Conservation (phyloP, 1,140 invertebrate species). For the Papilio aristodemus region DNA sequence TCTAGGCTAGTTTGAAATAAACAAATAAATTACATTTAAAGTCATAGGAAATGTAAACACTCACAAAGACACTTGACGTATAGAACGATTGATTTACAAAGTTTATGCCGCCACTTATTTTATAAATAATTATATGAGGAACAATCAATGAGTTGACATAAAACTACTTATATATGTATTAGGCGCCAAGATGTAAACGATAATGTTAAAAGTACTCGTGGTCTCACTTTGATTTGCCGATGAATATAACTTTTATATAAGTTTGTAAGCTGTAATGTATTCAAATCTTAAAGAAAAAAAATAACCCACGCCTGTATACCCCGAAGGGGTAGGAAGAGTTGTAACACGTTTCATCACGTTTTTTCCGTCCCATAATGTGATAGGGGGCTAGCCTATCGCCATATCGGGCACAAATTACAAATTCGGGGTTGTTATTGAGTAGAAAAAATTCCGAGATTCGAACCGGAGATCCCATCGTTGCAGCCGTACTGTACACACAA, state of each 20-base stretch:
- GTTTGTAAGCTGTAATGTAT: neutral
- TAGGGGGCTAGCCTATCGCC: no score
- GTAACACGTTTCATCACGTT: no score
- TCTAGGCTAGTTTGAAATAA: no score
- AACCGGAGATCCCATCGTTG: no score
- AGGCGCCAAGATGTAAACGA: neutral
- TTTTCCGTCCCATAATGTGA: no score
- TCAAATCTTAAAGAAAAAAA: no score
- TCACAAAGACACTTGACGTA: neutral
- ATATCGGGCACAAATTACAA: no score
- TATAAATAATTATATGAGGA: neutral
- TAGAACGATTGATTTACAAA: neutral
- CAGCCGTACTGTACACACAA: no score
- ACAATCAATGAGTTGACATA: constrained; percentile 6
- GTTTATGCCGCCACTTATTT: constrained; percentile 20
- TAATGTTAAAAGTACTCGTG: neutral
- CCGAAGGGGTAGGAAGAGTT: no score
- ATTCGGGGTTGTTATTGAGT: no score
- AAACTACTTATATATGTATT: constrained; percentile 1
- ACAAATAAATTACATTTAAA: neutral
- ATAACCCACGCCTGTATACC: no score
- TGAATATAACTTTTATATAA: neutral
- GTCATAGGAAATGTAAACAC: constrained; percentile 8
- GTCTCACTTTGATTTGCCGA: neutral
- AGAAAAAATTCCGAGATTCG: no score